Conservation (phyloP, 2,888 invertebrate species). For the Nephrotoma flavescens region DNA sequence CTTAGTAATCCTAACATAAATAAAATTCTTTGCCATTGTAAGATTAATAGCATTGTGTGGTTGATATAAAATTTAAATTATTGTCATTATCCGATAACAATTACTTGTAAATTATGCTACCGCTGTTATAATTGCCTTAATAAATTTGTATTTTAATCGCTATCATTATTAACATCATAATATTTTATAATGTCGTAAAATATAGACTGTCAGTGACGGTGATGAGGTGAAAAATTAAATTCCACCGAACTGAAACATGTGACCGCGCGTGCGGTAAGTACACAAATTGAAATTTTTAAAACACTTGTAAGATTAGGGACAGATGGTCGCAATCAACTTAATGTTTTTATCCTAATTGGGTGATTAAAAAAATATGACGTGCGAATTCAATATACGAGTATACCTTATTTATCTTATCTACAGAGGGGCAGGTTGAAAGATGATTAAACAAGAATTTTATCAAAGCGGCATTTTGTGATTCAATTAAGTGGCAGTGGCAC, state of each 20-base stretch:
- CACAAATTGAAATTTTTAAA: neutral
- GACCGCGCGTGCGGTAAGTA: neutral
- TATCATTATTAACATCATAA: neutral
- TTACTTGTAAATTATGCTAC: neutral
- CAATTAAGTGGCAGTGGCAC: neutral
- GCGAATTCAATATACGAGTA: neutral
- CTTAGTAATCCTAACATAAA: no score
- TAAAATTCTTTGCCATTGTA: neutral
- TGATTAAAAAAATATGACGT: neutral
- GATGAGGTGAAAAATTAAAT: neutral
- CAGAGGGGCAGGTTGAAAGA: neutral
- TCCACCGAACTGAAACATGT: neutral
- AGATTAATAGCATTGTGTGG: neutral
- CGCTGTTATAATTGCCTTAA: neutral
- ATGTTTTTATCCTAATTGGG: neutral
- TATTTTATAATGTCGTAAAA: neutral
- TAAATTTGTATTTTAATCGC: neutral
- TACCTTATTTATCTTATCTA: neutral
- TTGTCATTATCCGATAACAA: neutral
- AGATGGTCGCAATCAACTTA: neutral
- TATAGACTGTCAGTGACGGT: neutral
- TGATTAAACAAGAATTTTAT: neutral
- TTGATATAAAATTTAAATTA: neutral
- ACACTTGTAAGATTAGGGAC: neutral
- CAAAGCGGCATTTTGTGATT: neutral